Evolutionary conservation across 1,140 invertebrate genomes (phyloP), one percentile per base, ranked within the genome.

Genomic region (Holcopasites calliopsidis): DNA sequence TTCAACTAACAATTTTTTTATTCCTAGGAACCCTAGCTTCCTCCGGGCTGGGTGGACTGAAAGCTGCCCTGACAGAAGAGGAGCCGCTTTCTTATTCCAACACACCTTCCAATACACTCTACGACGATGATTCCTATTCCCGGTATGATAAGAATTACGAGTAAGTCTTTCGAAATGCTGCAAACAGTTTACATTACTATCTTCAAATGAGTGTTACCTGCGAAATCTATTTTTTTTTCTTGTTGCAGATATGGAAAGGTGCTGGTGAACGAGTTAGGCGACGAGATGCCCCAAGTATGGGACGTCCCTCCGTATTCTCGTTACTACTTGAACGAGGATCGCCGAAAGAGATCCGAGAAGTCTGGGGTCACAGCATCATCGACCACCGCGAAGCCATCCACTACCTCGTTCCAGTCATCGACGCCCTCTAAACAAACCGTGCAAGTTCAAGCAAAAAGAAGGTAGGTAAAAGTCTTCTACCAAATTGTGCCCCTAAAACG

Each of bases 291-390:
- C 10, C 83, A 84, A 7, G 44, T 70, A 1, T 88, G 86, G 86
- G 83, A 89, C 13, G 28, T 79, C 10, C 62, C 81, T 2, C 58
- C 83, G 4, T 82, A 84, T n/a, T 80, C 85, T 33, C 79, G 71
- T 2, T 85, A 86, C 7, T 87, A 90, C 33, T 35, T 73, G 10
- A 62, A 76, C 35, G 85, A 86, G 4, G 84, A 88, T 61, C 88
- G 86, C 31, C 86, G 88, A 13, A 90, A 90, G 55, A 76, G 87
- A 26, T 89, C 87, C 8, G 86, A 88, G 18, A 86, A 84, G 38
- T 60, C 70, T 7, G 44, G 61, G 5, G 57, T 57, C 18, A 26
- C 28, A 10, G 49, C 44, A 6, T n/a, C 10, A 8, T 54, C 79
- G 8, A 74, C 69, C 18, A 83, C 83, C 13, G 65, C 57, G 26